Conservation (phyloP, 1,140 invertebrate species). For the Brachionus rotundiformis region DNA sequence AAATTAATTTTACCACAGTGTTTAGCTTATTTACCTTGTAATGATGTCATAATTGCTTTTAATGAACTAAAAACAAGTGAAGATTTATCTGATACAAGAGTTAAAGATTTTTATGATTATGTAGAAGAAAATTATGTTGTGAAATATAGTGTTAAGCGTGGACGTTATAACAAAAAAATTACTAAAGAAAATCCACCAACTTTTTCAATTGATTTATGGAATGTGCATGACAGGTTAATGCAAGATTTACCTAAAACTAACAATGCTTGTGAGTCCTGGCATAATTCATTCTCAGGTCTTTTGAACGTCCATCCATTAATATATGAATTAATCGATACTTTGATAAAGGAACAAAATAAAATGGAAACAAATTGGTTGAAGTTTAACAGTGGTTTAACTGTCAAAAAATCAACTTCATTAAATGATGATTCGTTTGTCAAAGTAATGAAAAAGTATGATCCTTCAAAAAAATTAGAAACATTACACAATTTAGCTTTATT, state of each 20-base stretch:
- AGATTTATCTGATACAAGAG: not conserved
- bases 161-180: too few species aligned
- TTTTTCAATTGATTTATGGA: too few species aligned
- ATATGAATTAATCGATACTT: too few species aligned
- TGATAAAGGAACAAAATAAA: too few species aligned
- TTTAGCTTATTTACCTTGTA: slow-evolving; percentile 3
- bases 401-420: not conserved
- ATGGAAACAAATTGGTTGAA: too few species aligned
- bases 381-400: not conserved
- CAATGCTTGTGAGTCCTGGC: too few species aligned
- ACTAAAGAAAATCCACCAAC: too few species aligned
- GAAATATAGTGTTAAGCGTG: not conserved
- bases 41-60: slow-evolving; percentile 5
- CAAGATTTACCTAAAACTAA: too few species aligned
- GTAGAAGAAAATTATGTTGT: not conserved
- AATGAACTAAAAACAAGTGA: not conserved
- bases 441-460: not conserved
- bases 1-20: not conserved
- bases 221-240: too few species aligned
- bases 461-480: not conserved
- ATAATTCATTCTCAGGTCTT: too few species aligned
- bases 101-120: not conserved
- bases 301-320: too few species aligned
- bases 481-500: not conserved
- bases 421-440: not conserved